Percentiles rank a stretch among this genome's conserved stretches.
Conservation (phyloP, 2,113 vertebrate species). For the Notechis scutatus region DNA sequence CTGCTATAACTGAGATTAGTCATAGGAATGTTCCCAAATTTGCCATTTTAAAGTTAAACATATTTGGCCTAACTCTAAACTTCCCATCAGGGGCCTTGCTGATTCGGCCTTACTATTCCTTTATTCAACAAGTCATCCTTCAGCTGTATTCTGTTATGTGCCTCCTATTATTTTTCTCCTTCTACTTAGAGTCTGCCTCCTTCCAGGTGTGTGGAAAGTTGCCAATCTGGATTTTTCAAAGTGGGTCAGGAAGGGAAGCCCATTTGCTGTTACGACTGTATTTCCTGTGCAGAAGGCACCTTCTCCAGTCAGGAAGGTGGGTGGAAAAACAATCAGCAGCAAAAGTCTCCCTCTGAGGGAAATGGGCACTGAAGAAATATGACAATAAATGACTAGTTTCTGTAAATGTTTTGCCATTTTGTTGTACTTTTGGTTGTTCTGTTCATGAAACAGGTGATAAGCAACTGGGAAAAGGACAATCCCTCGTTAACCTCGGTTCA, state of each 20-base stretch:
- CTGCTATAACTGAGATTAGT: no score
- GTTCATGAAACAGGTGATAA: not conserved
- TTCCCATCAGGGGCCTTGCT: not conserved
- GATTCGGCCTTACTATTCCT: not conserved
- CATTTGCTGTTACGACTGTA: not conserved
- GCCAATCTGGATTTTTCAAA: not conserved
- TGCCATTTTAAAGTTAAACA: no score
- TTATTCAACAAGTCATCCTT: not conserved
- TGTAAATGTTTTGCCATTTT: not conserved
- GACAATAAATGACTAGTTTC: not conserved
- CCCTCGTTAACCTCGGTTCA: not conserved
- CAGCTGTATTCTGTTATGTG: not conserved
- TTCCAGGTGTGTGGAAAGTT: not conserved
- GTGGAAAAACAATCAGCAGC: not conserved
- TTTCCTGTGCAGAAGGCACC: not conserved
- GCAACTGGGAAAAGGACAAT: not conserved
- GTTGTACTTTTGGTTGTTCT: not conserved
- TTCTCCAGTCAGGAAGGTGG: not conserved
- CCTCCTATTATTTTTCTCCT: not conserved
- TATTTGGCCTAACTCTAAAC: no score
- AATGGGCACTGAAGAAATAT: not conserved
- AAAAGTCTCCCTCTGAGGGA: not conserved
- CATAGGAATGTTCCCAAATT: no score
- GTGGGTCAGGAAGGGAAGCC: not conserved
- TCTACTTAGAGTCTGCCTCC: not conserved